Evolutionary conservation across 1,140 invertebrate species (phyloP), one percentile per base, ranked within the genome.

Genomic region (Drosophila ficusphila): DNA sequence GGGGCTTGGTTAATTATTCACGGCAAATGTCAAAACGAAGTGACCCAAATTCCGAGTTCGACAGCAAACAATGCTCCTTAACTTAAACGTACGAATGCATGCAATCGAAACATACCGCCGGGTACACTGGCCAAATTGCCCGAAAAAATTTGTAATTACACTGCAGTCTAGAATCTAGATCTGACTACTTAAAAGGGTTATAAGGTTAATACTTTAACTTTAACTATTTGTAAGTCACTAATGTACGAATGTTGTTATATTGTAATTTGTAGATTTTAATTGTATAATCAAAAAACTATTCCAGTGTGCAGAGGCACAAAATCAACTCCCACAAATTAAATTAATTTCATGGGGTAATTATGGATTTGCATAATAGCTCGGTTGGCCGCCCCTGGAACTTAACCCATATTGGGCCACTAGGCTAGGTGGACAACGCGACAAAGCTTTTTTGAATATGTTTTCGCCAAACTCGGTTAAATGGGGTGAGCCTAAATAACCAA

Each of bases 1-100:
- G 47, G 23, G 38, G 65, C 39, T 56, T 53, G 65, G 69, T 82
- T 82, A 82, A 82, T 79, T 74, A 74, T 74, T 74, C 71, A 75
- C 70, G 51, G 60, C 46, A 74, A 74, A 74, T 74, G 70, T 52
- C 71, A 74, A 56, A 74, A 52, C 71, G 71, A 75, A 74, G 33
- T 75, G 71, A 75, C 71, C 71, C 71, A 47, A 47, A 75, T 75
- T 52, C 58, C 58, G 11, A 65, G 61, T 65, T 74, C 42, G 71
- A 74, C 70, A 74, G 42, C 57, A 48, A 74, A 74, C 70, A 74
- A 67, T 54, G 70, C 51, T 67, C 39, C 71, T 74, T 75, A 75
- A 75, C 71, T 56, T 74, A 75, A 75, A 54, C 71, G 60, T 74
- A 67, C 60, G 51, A 57, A 46, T 74, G 72, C 70, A 75, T 74